Percentiles rank a stretch among this genome's conserved stretches.
Conservation (phyloP, 2,797 vertebrate species). For the Rhinella marina region DNA sequence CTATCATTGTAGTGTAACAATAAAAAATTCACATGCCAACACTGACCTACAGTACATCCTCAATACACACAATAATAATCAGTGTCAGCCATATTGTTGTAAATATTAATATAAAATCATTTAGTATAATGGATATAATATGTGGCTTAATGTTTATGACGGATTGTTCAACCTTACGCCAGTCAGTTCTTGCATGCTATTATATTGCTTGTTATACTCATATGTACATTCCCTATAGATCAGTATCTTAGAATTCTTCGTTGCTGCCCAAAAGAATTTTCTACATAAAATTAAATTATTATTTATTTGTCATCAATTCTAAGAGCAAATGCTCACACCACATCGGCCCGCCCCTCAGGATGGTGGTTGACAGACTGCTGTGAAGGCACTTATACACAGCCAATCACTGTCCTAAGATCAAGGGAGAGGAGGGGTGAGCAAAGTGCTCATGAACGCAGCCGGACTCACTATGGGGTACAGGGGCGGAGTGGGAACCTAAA, state of each 20-base stretch:
- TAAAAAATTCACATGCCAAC: constrained; percentile 39
- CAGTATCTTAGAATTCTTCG: neutral
- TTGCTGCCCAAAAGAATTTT: neutral
- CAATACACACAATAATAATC: constrained; percentile 26
- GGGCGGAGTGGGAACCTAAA: too few relatives aligned
- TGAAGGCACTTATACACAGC: too few relatives aligned
- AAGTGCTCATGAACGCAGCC: too few relatives aligned
- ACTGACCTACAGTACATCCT: constrained; percentile 7
- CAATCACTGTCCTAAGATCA: too few relatives aligned
- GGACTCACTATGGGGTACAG: too few relatives aligned
- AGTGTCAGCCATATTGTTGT: constrained; percentile 1
- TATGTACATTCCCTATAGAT: neutral
- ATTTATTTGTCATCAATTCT: too few relatives aligned
- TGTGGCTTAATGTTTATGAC: neutral
- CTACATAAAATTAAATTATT: neutral
- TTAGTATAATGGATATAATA: neutral
- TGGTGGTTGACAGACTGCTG: too few relatives aligned
- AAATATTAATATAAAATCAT: neutral
- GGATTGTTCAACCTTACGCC: neutral
- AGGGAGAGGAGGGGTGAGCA: too few relatives aligned
- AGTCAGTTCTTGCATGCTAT: neutral
- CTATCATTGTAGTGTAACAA: constrained; percentile 51
- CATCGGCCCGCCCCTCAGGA: too few relatives aligned
- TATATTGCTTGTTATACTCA: neutral
- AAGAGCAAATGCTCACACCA: too few relatives aligned